These are phyloP conservation scores for Formica exsecta DNA, from an alignment of 1,140 invertebrate genomes.

Conservation along the genomic window DNA sequence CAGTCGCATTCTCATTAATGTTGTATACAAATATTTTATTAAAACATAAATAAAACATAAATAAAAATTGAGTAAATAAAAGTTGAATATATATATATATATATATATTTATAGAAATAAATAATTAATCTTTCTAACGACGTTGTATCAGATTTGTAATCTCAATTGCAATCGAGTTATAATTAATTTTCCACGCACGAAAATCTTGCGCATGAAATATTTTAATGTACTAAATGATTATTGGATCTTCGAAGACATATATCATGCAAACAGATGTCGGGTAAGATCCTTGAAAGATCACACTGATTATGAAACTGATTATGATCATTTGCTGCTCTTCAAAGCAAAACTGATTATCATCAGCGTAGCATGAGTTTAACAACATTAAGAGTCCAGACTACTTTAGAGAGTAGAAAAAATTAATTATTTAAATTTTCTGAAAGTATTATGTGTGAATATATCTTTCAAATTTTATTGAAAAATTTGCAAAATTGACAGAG, in stretches of 20 bases:
- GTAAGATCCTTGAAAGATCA: neutral
- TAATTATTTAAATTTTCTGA: too few relatives aligned
- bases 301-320: neutral
- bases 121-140: neutral
- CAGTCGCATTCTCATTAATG: neutral
- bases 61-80: too few relatives aligned
- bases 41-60: neutral
- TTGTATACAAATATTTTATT: neutral
- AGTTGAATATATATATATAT: too few relatives aligned
- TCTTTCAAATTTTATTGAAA: too few relatives aligned
- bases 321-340: neutral
- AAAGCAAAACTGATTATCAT: slow-evolving; percentile 8
- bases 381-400: neutral
- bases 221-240: neutral
- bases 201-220: neutral
- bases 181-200: neutral
- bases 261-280: neutral
- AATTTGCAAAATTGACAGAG: too few relatives aligned
- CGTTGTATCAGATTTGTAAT: neutral
- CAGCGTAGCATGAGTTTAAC: slow-evolving; percentile 11
- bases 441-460: too few relatives aligned
- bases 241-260: neutral
- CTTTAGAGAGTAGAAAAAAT: too few relatives aligned
- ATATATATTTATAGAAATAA: too few relatives aligned
- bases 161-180: neutral